Evolutionary conservation across 2,888 invertebrate genomes (phyloP).

Genomic region (Syritta pipiens): DNA sequence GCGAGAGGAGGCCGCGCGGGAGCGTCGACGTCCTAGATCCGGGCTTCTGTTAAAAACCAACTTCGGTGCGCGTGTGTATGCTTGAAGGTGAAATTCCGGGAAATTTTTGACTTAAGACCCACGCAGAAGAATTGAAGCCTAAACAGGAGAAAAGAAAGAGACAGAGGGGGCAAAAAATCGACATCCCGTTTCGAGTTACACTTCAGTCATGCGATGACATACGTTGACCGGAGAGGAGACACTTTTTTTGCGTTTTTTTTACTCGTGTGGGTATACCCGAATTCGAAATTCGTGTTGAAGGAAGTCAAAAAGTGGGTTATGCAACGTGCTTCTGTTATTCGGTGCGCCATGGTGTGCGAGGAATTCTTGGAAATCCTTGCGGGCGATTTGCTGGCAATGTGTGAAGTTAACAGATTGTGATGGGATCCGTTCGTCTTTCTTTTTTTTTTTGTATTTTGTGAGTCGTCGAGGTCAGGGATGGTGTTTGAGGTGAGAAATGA

Average conservation of each 20-base stretch:
- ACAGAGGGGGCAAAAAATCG: too few species aligned
- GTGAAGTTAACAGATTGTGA: constrained; percentile 13
- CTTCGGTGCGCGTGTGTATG: too few species aligned
- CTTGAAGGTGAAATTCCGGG: constrained; percentile 63
- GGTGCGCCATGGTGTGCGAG: constrained; percentile 13
- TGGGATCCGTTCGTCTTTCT: too few species aligned
- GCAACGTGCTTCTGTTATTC: constrained; percentile 47
- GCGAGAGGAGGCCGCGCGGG: not conserved
- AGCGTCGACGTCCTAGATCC: constrained; percentile 1
- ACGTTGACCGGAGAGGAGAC: constrained; percentile 6
- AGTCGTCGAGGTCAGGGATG: too few species aligned
- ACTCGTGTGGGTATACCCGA: constrained; percentile 18
- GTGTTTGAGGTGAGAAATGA: too few species aligned
- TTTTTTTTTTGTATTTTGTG: too few species aligned
- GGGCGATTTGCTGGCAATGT: constrained; percentile 40
- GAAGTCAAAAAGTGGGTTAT: constrained; percentile 62
- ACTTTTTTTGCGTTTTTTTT: constrained; percentile 2
- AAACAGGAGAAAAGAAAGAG: too few species aligned
- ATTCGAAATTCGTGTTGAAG: constrained; percentile 40
- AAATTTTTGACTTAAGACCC: constrained; percentile 48
- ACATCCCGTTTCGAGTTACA: constrained; percentile 69
- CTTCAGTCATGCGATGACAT: constrained; percentile 58
- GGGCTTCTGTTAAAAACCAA: constrained; percentile 50
- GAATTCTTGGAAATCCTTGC: constrained; percentile 55
- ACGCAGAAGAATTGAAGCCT: constrained; percentile 41